phyloP scores from a whole-genome alignment of 2,888 invertebrate species.

The Parascotia fuliginaria region DNA sequence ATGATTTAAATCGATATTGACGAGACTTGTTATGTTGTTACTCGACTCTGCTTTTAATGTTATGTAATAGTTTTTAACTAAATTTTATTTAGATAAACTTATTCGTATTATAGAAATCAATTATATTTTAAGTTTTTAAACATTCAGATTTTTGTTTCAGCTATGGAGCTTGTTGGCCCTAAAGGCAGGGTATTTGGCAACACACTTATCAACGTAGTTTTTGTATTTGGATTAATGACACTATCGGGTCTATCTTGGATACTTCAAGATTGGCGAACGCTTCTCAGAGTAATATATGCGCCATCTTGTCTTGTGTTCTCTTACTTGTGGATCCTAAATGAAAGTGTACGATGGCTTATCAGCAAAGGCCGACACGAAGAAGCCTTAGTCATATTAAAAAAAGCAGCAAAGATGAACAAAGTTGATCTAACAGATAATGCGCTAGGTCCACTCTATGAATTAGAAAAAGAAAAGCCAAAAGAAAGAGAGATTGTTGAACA shows the following conservation, averaged over 20 bases:
- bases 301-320: slow-evolving; percentile 89
- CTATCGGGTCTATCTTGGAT: slow-evolving; percentile 89
- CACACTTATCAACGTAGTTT: slow-evolving; percentile 89
- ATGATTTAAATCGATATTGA: too few relatives aligned
- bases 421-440: slow-evolving; percentile 75
- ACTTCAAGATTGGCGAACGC: slow-evolving; percentile 89
- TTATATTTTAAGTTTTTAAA: too few relatives aligned
- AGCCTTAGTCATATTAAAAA: slow-evolving; percentile 87
- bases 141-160: too few relatives aligned
- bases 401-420: slow-evolving; percentile 88
- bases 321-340: slow-evolving; percentile 90
- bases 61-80: too few relatives aligned
- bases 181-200: slow-evolving; percentile 90
- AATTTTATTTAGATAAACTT: too few relatives aligned
- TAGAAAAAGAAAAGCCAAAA: slow-evolving; percentile 42
- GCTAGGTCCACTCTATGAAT: slow-evolving; percentile 65
- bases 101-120: too few relatives aligned
- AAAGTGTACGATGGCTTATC: slow-evolving; percentile 91
- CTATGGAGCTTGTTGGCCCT: slow-evolving; percentile 92
- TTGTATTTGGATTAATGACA: slow-evolving; percentile 89
- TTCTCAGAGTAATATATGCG: slow-evolving; percentile 88
- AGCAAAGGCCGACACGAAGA: slow-evolving; percentile 88
- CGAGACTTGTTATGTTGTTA: too few relatives aligned
- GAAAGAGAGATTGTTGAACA: slow-evolving; percentile 32
- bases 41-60: too few relatives aligned